phyloP scores from a whole-genome alignment of 2,797 vertebrate genomes.

The Cercopithecus mitis region DNA sequence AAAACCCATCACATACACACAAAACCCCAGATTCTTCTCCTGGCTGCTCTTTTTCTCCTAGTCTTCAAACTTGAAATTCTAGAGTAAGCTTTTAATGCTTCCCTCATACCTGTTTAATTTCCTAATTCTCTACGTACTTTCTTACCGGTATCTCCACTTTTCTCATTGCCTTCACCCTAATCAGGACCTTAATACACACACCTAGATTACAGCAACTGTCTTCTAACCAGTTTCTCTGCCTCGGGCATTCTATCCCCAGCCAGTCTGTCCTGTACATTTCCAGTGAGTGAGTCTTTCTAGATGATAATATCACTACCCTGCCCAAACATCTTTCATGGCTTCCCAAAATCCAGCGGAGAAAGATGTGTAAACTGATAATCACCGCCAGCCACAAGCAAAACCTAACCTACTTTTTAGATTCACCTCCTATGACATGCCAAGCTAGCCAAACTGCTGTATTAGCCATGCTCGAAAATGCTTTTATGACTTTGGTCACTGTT shows the following conservation, averaged over 20 bases:
- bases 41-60: neutral
- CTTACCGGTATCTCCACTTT: neutral
- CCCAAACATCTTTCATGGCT: neutral
- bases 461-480: neutral
- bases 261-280: neutral
- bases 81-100: neutral
- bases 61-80: neutral
- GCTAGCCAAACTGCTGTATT: neutral
- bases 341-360: neutral
- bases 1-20: no score
- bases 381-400: neutral
- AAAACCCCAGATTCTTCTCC: no score
- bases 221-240: conserved; percentile 4
- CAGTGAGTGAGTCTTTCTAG: neutral
- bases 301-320: neutral
- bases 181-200: neutral
- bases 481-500: neutral
- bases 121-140: neutral
- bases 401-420: neutral
- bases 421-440: neutral
- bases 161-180: neutral
- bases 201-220: neutral
- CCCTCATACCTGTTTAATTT: neutral
- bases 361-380: neutral
- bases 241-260: neutral